Conservation (phyloP, 2,113 vertebrate genomes). For the Aspidoscelis tigris region DNA sequence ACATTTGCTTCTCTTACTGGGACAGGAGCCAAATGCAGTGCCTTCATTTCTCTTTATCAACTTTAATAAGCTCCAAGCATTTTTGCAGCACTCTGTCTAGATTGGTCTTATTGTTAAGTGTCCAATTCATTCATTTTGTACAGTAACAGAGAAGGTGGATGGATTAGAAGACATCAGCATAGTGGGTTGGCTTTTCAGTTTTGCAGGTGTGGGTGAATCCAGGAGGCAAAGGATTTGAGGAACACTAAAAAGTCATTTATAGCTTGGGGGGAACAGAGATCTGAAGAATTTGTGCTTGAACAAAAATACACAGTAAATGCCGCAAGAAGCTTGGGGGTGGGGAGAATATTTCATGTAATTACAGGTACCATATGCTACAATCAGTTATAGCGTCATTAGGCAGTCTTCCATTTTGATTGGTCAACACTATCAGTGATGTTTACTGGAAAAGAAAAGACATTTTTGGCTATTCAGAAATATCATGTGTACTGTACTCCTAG, state of each 20-base stretch:
- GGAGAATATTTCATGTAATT: conserved; percentile 31
- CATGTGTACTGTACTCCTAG: conserved; percentile 42
- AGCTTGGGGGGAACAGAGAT: conserved; percentile 50
- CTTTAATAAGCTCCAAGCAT: not conserved
- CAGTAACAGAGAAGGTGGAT: conserved; percentile 11
- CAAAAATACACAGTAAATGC: not conserved
- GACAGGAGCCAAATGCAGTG: too few relatives aligned
- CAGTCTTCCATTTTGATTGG: conserved; percentile 60
- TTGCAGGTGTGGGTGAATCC: conserved; percentile 14
- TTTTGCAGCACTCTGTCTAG: not conserved
- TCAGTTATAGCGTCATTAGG: conserved; percentile 61
- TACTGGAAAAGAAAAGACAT: conserved; percentile 25
- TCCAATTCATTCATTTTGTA: not conserved
- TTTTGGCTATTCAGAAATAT: conserved; percentile 53
- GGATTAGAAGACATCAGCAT: conserved; percentile 31
- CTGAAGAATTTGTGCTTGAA: conserved; percentile 25
- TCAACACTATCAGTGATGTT: conserved; percentile 20
- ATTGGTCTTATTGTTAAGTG: not conserved
- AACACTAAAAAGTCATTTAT: conserved; percentile 53
- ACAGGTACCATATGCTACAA: conserved; percentile 37
- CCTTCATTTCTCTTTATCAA: not conserved
- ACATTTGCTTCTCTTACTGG: not conserved
- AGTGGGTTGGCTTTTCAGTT: not conserved
- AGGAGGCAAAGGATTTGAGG: conserved; percentile 18
- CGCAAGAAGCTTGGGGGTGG: conserved; percentile 5